These are phyloP conservation scores for Sinhomidia bicolor DNA, from an alignment of 2,888 invertebrate species.

Conservation along the genomic window DNA sequence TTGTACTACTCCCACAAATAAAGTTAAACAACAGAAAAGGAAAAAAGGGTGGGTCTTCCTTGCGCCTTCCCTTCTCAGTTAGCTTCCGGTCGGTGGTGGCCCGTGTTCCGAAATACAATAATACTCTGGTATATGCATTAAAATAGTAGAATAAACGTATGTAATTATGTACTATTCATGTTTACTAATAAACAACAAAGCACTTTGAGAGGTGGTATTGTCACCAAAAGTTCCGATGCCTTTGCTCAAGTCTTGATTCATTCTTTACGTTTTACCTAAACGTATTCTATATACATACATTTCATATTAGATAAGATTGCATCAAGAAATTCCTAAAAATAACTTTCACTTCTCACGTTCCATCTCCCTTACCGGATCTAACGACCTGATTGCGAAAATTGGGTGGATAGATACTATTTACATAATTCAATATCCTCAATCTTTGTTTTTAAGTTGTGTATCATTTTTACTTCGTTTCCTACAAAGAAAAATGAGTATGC, in stretches of 20 bases:
- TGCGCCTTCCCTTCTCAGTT: background rate
- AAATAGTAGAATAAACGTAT: background rate
- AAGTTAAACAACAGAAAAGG: too few relatives aligned
- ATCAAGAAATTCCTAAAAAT: constrained; percentile 10
- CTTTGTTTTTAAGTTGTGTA: constrained; percentile 24
- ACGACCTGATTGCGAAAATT: constrained; percentile 39
- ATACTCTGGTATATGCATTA: too few relatives aligned
- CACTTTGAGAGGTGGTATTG: background rate
- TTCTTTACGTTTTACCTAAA: too few relatives aligned
- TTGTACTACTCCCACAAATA: too few relatives aligned
- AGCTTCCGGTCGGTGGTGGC: background rate
- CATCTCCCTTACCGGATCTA: constrained; percentile 57
- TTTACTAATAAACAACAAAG: background rate
- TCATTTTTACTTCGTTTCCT: background rate
- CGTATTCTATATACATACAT: too few relatives aligned
- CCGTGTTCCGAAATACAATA: constrained; percentile 27
- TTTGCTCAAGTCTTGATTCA: too few relatives aligned
- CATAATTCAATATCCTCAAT: background rate
- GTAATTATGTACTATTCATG: background rate
- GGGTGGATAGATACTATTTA: constrained; percentile 3
- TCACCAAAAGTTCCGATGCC: too few relatives aligned
- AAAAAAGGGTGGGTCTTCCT: background rate
- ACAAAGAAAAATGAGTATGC: background rate
- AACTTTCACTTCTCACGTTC: constrained; percentile 61
- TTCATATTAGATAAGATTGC: background rate